Percentiles rank a stretch among this genome's conserved stretches.
Conservation (phyloP, 2,797 vertebrate species). For the Heteromormyrus szaboi region DNA sequence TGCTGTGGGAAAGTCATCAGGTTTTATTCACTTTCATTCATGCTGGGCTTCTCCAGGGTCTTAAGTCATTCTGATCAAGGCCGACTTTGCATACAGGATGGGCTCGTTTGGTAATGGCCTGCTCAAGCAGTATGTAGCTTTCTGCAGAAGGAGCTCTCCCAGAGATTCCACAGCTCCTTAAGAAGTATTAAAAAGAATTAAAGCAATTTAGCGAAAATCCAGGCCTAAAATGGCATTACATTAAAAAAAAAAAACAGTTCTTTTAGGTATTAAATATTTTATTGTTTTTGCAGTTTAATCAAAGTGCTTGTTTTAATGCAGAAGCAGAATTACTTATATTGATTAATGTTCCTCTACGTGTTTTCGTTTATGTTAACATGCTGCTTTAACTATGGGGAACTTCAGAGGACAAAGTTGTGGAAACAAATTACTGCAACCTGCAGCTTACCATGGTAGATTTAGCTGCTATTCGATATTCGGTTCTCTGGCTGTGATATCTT, state of each 20-base stretch:
- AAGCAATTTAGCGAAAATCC: background rate
- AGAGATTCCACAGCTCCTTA: background rate
- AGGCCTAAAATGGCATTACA: background rate
- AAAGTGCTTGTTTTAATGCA: background rate
- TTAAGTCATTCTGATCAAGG: background rate
- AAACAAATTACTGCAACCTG: background rate
- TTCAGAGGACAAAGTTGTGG: background rate
- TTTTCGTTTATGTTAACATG: background rate
- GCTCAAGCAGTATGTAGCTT: background rate
- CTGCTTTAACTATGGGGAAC: background rate
- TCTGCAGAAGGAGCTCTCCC: background rate
- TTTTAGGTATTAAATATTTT: background rate
- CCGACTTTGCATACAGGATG: background rate
- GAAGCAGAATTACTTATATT: background rate
- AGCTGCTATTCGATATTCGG: background rate
- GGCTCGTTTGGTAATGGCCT: background rate
- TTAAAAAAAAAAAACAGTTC: background rate
- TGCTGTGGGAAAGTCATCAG: background rate
- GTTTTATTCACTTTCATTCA: background rate
- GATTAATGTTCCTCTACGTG: background rate
- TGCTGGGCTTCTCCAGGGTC: background rate
- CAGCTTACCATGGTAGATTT: background rate
- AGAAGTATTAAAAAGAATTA: background rate
- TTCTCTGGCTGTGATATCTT: background rate
- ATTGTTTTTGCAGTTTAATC: background rate